A percentile compares a stretch with the other conserved stretches of the same genome.
Evolutionary conservation across 23 tunicate species (phyloP).

Genomic region (Corella eumyota): DNA sequence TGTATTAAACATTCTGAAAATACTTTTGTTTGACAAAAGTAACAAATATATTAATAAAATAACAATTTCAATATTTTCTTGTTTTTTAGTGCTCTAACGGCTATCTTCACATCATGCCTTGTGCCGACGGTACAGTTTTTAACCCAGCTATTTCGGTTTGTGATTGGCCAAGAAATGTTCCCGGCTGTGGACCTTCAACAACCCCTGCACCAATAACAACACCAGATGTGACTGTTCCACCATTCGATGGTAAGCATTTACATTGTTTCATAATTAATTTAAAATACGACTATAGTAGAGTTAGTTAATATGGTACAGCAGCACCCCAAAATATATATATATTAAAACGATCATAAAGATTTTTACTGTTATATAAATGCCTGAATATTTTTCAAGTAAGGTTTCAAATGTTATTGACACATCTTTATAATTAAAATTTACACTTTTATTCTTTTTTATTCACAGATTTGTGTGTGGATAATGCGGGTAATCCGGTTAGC

Average conservation of each 20-base stretch:
- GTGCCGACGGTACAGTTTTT: conserved; percentile 16
- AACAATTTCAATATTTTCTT: background rate
- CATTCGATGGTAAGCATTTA: conserved; percentile 9
- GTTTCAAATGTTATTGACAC: too few species aligned
- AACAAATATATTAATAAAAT: background rate
- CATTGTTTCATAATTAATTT: too few species aligned
- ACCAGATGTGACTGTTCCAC: background rate
- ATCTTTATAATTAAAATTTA: too few species aligned
- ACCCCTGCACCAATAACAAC: conserved; percentile 7
- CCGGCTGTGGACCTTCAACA: conserved; percentile 12
- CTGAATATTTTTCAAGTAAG: too few species aligned
- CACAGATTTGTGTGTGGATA: conserved; percentile 11
- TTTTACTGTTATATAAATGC: too few species aligned
- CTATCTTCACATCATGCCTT: conserved; percentile 11
- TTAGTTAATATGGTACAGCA: background rate
- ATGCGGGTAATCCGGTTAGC: conserved; percentile 18
- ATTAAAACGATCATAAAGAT: too few species aligned
- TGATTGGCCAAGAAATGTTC: conserved; percentile 7
- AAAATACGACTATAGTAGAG: background rate
- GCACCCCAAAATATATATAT: too few species aligned
- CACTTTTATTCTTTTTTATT: background rate
- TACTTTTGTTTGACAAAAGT: too few species aligned
- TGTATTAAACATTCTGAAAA: too few species aligned
- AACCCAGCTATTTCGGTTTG: conserved; percentile 17
- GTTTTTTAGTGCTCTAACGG: conserved; percentile 25